A percentile compares a stretch with the other conserved stretches of the same genome.
Evolutionary conservation across 2,113 vertebrate genomes (phyloP).

Genomic region (Anthoscopus minutus): DNA sequence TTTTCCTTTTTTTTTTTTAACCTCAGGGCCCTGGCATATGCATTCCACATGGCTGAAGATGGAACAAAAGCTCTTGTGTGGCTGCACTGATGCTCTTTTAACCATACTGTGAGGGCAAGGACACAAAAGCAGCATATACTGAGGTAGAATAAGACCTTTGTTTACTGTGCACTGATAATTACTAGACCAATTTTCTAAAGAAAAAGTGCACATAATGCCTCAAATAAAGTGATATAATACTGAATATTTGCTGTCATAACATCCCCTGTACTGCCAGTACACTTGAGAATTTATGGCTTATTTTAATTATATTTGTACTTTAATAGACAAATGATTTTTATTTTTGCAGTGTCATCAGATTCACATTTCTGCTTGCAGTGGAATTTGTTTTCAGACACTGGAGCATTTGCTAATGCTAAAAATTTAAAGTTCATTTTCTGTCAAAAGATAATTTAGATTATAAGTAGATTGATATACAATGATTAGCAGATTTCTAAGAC

Average conservation of each 20-base stretch:
- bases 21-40: constrained; percentile 78
- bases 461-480: background rate
- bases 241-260: background rate
- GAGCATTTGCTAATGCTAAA: background rate
- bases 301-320: constrained; percentile 6
- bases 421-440: background rate
- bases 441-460: background rate
- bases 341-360: background rate
- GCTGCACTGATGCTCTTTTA: constrained; percentile 44
- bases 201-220: background rate
- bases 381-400: constrained; percentile 15
- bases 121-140: background rate
- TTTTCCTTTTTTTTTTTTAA: background rate
- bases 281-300: background rate
- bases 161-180: background rate
- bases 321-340: background rate
- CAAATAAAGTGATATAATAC: constrained; percentile 6
- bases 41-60: constrained; percentile 84
- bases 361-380: background rate
- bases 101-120: constrained; percentile 23
- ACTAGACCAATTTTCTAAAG: background rate
- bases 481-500: background rate
- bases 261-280: background rate
- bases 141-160: constrained; percentile 31
- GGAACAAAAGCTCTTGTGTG: constrained; percentile 75